Evolutionary conservation across 2,888 invertebrate genomes (phyloP).

Genomic region (Nemurella pictetii): DNA sequence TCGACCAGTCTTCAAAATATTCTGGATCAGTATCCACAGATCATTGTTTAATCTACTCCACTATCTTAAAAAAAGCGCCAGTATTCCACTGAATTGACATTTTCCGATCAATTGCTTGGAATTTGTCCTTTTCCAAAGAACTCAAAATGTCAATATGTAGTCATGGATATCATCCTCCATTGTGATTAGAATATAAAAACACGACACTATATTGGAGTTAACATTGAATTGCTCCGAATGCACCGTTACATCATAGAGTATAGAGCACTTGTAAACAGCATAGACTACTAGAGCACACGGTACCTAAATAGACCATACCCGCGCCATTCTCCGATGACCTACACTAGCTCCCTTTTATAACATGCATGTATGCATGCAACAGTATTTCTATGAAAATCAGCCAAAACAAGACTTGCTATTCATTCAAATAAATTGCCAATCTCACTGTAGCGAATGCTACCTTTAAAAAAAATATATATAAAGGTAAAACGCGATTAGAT

Average conservation of each 20-base stretch:
- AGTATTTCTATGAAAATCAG: slow-evolving; percentile 3
- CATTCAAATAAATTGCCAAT: slow-evolving; percentile 20
- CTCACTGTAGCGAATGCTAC: slow-evolving; percentile 1
- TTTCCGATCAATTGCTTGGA: neutral
- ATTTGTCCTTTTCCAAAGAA: neutral
- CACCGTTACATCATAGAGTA: neutral
- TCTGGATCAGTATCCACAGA: neutral
- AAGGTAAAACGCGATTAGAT: slow-evolving; percentile 5
- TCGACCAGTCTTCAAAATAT: neutral
- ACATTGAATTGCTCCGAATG: neutral
- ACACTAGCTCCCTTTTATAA: neutral
- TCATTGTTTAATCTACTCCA: too few species aligned
- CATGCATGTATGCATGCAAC: neutral
- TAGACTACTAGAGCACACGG: neutral
- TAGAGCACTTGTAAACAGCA: neutral
- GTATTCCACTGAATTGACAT: neutral
- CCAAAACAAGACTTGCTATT: neutral
- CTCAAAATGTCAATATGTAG: neutral
- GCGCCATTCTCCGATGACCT: neutral
- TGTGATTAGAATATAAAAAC: neutral
- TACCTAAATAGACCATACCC: neutral
- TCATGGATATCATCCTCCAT: neutral
- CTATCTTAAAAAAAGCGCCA: neutral
- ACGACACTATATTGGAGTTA: neutral
- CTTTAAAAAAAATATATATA: neutral